These are phyloP conservation scores for Tricholaema leucomelas DNA, from an alignment of 2,113 vertebrate genomes.

Conservation along the genomic window DNA sequence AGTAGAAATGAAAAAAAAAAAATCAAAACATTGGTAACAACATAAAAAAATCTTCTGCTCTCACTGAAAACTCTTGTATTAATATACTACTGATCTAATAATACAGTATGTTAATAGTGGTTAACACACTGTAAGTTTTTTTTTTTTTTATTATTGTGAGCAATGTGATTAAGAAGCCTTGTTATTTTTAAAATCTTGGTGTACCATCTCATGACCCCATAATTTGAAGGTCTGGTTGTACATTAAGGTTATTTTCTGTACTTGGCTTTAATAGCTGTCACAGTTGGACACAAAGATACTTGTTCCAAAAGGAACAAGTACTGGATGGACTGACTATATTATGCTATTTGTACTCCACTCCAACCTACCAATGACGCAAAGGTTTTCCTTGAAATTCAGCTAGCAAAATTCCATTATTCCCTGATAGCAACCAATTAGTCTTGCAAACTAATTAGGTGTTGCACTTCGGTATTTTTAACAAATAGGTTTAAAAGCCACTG, in stretches of 20 bases:
- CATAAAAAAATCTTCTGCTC: neutral
- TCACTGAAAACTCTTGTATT: neutral
- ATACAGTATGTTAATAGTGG: rapidly evolving
- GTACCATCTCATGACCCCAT: neutral
- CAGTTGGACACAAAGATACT: neutral
- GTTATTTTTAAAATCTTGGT: neutral
- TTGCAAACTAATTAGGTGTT: neutral
- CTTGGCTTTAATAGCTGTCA: neutral
- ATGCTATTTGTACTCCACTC: neutral
- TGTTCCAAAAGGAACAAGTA: neutral
- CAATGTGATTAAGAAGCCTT: neutral
- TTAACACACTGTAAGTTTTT: neutral
- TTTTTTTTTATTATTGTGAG: neutral
- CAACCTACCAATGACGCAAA: neutral
- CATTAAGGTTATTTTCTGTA: neutral
- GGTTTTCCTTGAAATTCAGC: neutral
- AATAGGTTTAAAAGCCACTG: neutral
- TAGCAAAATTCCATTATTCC: neutral
- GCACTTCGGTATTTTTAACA: neutral
- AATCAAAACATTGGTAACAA: neutral
- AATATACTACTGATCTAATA: neutral
- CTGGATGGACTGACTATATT: neutral
- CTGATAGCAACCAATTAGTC: neutral
- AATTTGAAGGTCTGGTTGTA: neutral
- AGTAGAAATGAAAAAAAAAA: neutral